Percentiles rank a stretch among this genome's conserved stretches.
phyloP scores from a whole-genome alignment of 2,888 invertebrate species.

The Antheraea yamamai region DNA sequence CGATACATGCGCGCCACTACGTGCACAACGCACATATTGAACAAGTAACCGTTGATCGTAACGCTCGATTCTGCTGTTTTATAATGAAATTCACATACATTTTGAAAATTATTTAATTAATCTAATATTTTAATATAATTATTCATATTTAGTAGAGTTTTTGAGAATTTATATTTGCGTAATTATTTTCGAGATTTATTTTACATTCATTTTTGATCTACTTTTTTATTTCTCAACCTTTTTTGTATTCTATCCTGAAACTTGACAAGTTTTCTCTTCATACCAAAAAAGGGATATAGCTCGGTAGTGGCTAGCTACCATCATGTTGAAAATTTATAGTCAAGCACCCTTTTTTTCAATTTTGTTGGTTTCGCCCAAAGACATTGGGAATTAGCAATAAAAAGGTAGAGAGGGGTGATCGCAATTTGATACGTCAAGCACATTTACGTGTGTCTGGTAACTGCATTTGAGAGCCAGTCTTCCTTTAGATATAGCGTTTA shows the following conservation, averaged over 20 bases:
- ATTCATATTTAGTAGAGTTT: not conserved
- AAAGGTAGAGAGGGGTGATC: too few species aligned
- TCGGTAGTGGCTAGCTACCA: too few species aligned
- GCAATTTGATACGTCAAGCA: too few species aligned
- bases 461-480: too few species aligned
- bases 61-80: slow-evolving; percentile 6
- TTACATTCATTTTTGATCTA: not conserved
- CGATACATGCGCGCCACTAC: slow-evolving; percentile 45
- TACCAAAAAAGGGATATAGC: too few species aligned
- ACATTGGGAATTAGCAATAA: too few species aligned
- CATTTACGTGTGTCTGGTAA: too few species aligned
- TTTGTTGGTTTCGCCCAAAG: too few species aligned
- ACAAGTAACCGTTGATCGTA: slow-evolving; percentile 24
- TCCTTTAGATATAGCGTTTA: too few species aligned
- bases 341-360: too few species aligned
- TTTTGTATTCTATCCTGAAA: not conserved
- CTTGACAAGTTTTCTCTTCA: not conserved
- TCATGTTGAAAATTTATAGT: too few species aligned
- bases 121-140: not conserved
- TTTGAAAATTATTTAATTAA: not conserved
- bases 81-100: not conserved
- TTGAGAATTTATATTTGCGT: not conserved
- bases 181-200: not conserved
- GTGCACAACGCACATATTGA: slow-evolving; percentile 46
- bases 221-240: too few species aligned